phyloP scores from a whole-genome alignment of 2,113 vertebrate genomes.

The Corythornis cristatus region DNA sequence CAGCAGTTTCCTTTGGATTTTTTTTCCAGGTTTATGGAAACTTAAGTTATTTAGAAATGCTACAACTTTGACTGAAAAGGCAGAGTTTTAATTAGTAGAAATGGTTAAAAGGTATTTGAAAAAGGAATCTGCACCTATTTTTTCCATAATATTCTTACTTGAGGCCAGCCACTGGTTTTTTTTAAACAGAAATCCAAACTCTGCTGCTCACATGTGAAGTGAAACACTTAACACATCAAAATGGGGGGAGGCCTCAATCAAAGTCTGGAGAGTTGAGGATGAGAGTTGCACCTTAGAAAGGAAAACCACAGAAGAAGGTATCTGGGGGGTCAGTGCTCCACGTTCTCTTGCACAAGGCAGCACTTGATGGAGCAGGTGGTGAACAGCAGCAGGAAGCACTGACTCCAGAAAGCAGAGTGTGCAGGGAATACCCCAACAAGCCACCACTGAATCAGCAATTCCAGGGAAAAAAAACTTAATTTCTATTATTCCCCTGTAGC shows the following conservation, averaged over 20 bases:
- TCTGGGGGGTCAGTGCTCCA: not conserved
- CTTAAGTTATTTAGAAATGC: not conserved
- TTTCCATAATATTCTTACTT: not conserved
- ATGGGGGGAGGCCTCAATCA: not conserved
- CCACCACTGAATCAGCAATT: not conserved
- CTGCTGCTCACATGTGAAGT: not conserved
- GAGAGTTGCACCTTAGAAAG: not conserved
- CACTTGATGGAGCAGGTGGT: not conserved
- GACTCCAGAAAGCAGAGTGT: not conserved
- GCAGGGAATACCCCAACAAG: not conserved
- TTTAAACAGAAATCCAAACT: not conserved
- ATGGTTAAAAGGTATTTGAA: not conserved
- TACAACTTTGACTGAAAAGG: not conserved
- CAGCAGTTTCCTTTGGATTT: not conserved
- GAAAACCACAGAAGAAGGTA: not conserved
- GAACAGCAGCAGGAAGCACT: not conserved
- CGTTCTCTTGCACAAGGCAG: not conserved
- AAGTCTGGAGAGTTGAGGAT: not conserved
- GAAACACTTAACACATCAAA: not conserved
- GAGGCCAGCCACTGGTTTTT: not conserved
- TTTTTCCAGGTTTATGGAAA: not conserved
- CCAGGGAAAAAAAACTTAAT: not conserved
- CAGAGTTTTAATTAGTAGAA: not conserved
- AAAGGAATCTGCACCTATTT: not conserved
- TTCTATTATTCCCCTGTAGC: not conserved